Conservation (phyloP, 53 echinoderm and acorn worm species). For the Echinometra lucunter region DNA sequence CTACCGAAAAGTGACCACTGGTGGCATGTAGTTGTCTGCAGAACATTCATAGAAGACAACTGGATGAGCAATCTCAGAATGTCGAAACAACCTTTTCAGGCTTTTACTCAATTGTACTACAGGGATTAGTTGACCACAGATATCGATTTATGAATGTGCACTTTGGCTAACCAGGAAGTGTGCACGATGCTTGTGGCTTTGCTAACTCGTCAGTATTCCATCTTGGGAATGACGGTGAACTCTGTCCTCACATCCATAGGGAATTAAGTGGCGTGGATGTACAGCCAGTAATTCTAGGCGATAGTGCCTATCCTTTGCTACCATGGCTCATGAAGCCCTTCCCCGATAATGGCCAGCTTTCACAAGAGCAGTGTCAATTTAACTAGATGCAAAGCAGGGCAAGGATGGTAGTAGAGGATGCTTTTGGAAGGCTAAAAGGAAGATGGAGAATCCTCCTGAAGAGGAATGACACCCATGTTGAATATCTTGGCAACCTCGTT, state of each 20-base stretch:
- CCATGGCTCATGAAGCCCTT: slow-evolving; percentile 81
- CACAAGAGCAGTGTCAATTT: not conserved
- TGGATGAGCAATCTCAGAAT: not conserved
- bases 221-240: not conserved
- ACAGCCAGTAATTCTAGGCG: slow-evolving; percentile 55
- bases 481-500: too few species aligned
- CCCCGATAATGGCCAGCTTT: slow-evolving; percentile 51
- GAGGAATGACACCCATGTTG: too few species aligned
- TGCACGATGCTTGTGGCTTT: not conserved
- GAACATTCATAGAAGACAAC: not conserved
- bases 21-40: not conserved
- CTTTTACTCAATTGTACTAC: not conserved
- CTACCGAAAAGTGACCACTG: not conserved
- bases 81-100: not conserved
- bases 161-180: not conserved
- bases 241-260: not conserved
- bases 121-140: not conserved
- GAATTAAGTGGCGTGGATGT: not conserved
- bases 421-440: too few species aligned
- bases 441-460: too few species aligned
- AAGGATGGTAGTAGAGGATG: too few species aligned
- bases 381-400: too few species aligned
- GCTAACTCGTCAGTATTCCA: not conserved
- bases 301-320: slow-evolving; percentile 79
- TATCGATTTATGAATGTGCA: not conserved